phyloP scores from a whole-genome alignment of 2,888 invertebrate species.

The Pollenia griseotomentosa region DNA sequence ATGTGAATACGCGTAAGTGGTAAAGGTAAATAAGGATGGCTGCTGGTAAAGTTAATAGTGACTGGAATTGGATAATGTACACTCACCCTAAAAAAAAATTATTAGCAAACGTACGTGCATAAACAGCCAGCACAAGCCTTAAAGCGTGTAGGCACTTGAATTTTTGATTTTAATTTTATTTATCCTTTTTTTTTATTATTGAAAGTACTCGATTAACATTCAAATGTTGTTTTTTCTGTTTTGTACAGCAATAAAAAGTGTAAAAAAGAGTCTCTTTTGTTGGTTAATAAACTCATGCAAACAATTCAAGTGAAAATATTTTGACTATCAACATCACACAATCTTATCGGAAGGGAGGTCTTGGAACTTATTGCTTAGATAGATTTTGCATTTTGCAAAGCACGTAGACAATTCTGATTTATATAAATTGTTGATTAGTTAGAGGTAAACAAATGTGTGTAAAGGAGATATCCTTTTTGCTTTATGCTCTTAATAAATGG shows the following conservation, averaged over 20 bases:
- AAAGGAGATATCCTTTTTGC: slow-evolving; percentile 15
- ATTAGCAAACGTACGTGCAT: slow-evolving; percentile 6
- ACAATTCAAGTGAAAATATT: slow-evolving; percentile 55
- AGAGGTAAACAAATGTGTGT: slow-evolving; percentile 30
- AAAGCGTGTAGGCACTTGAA: slow-evolving; percentile 66
- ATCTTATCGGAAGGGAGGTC: slow-evolving; percentile 44
- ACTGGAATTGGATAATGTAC: slow-evolving; percentile 22
- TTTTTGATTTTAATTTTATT: slow-evolving; percentile 46
- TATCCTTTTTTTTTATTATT: background rate
- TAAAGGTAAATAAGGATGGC: slow-evolving; percentile 1
- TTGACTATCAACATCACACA: slow-evolving; percentile 43
- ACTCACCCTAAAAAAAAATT: slow-evolving; percentile 6
- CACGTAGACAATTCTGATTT: slow-evolving; percentile 63
- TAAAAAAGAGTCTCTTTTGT: slow-evolving; percentile 48
- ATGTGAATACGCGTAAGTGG: slow-evolving; percentile 1
- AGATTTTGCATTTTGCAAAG: background rate
- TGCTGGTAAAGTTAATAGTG: background rate
- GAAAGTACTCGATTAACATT: slow-evolving; percentile 5
- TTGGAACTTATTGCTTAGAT: slow-evolving; percentile 37
- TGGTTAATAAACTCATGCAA: slow-evolving; percentile 55
- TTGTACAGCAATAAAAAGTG: slow-evolving; percentile 33
- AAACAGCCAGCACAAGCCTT: slow-evolving; percentile 27
- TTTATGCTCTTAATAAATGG: background rate
- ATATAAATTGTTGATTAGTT: slow-evolving; percentile 69
- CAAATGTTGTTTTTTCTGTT: background rate